Evolutionary conservation across 2,113 vertebrate species (phyloP).

Genomic region (Cervus canadensis): DNA sequence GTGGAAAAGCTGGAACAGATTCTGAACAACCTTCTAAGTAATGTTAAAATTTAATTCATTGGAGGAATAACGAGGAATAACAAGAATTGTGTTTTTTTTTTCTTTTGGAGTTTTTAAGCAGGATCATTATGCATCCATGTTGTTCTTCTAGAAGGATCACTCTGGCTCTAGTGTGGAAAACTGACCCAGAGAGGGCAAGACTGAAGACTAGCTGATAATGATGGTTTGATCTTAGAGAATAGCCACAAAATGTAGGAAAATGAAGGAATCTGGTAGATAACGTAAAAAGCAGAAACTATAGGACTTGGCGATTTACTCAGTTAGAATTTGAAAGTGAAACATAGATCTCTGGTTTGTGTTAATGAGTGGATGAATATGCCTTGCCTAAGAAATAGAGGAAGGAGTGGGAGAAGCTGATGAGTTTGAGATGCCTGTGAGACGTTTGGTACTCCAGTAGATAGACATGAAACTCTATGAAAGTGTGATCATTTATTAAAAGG

Average conservation of each 20-base stretch:
- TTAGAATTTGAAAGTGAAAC: not conserved
- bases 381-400: not conserved
- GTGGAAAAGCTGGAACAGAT: not conserved
- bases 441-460: not conserved
- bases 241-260: not conserved
- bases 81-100: not conserved
- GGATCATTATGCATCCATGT: not conserved
- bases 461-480: not conserved
- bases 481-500: not conserved
- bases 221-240: not conserved
- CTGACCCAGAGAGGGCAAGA: not conserved
- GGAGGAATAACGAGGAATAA: not conserved
- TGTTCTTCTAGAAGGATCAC: not conserved
- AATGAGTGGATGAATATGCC: not conserved
- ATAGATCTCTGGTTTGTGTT: not conserved
- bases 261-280: not conserved
- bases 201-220: not conserved
- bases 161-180: not conserved
- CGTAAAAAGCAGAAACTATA: not conserved
- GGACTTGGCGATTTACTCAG: not conserved
- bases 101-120: not conserved
- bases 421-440: not conserved
- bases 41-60: not conserved
- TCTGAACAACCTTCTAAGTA: not conserved
- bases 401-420: not conserved